Evolutionary conservation across 92 coral and sea anemone species (phyloP), one percentile per base, ranked within the genome.

Genomic region (Porites cylindrica): DNA sequence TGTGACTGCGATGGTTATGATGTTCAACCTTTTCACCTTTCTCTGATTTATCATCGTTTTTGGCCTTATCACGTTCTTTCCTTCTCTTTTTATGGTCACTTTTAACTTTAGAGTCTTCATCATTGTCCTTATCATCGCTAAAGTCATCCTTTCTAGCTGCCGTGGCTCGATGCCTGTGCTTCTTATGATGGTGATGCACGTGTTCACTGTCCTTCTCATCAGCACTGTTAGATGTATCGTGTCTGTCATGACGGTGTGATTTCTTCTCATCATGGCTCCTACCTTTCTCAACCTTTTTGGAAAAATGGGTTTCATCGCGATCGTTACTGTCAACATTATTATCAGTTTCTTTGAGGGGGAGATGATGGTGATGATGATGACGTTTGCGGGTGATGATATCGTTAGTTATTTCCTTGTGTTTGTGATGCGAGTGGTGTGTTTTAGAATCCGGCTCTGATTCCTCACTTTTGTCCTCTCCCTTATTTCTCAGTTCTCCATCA

Each of bases 401-500:
- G 0, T 16, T 51, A 13, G 16, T 64, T 84, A 61, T 74, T 7
- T 69, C 54, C 64, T 61, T 83, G 52, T 59, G 81, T 61, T 50
- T 47, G 82, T 76, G 63, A 26, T 72, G 23, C 0, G 66, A n/a
- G 9, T 82, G 67, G 79, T 8, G 67, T 21, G 77, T 3, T 11
- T 69, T 7, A 77, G 77, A 54, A 53, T 26, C 52, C 52, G 64
- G 11, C 10, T 74, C 61, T 65, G 88, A 26, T 16, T 52, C 70
- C 13, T 74, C 88, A 68, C 79, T 10, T 47, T 88, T 81, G 13
- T 85, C 88, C 5, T 91, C 86, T 6, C 89, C 80, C 3, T 88
- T 74, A 4, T 69, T 64, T 7, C 91, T 88, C 77, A 84, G 65
- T 11, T 72, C 76, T 16, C 56, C 81, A 8, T 69, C 29, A 5